Evolutionary conservation across 1,140 invertebrate genomes (phyloP).

Genomic region (Hypothenemus hampei): DNA sequence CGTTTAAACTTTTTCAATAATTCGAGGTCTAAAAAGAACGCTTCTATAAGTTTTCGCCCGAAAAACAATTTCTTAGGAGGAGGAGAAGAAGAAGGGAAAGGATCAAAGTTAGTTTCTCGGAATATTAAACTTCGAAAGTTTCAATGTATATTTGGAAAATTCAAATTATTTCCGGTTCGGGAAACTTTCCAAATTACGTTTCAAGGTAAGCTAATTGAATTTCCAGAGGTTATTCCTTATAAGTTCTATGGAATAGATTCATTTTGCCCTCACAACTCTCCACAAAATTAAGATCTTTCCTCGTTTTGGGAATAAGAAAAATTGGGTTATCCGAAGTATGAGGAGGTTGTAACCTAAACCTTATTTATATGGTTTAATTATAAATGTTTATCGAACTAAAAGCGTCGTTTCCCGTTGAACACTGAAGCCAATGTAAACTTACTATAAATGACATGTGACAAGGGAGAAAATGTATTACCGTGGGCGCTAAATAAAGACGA

Average conservation of each 20-base stretch:
- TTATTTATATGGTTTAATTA: too few species aligned
- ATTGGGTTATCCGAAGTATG: too few species aligned
- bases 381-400: slow-evolving; percentile 1
- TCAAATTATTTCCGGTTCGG: slow-evolving; percentile 15
- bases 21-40: background rate
- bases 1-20: slow-evolving; percentile 14
- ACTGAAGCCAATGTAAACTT: slow-evolving; percentile 4
- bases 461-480: slow-evolving; percentile 13
- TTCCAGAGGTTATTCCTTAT: slow-evolving; percentile 10
- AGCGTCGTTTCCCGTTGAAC: background rate
- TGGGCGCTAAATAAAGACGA: slow-evolving; percentile 16
- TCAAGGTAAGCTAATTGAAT: slow-evolving; percentile 19
- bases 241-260: too few species aligned
- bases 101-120: slow-evolving; percentile 22
- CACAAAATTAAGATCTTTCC: too few species aligned
- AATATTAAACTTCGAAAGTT: slow-evolving; percentile 21
- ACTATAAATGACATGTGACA: slow-evolving; percentile 11
- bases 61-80: slow-evolving; percentile 10
- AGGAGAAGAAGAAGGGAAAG: slow-evolving; percentile 14
- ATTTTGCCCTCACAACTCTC: too few species aligned
- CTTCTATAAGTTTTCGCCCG: slow-evolving; percentile 15
- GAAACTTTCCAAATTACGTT: slow-evolving; percentile 15
- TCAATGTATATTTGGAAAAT: slow-evolving; percentile 21
- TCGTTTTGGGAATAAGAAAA: too few species aligned
- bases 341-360: too few species aligned